phyloP scores from a whole-genome alignment of 1,140 invertebrate species.

The Pseudomyrmex pallidus region DNA sequence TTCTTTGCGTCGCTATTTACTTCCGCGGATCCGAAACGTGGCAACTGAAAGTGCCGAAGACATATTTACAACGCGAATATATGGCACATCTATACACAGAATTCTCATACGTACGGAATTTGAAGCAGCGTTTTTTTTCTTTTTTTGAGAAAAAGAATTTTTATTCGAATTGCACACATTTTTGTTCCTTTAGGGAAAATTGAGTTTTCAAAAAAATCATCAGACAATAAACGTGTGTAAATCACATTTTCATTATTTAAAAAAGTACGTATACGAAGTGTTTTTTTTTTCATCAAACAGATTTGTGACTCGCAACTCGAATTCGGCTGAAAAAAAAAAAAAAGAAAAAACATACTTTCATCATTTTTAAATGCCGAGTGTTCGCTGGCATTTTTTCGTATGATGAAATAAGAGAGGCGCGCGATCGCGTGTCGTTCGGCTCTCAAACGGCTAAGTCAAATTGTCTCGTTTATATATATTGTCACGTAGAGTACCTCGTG shows the following conservation, averaged over 20 bases:
- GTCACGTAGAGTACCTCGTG: background rate
- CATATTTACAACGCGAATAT: constrained; percentile 14
- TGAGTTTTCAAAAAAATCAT: background rate
- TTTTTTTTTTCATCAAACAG: too few relatives aligned
- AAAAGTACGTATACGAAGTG: too few relatives aligned
- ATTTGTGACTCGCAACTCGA: too few relatives aligned
- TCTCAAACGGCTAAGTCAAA: background rate
- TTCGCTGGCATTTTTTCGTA: too few relatives aligned
- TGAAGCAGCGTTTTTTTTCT: background rate
- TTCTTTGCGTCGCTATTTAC: constrained; percentile 48
- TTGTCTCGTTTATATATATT: constrained; percentile 16
- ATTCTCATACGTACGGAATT: background rate
- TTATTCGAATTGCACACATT: background rate
- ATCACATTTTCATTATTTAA: too few relatives aligned
- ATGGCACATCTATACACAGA: background rate
- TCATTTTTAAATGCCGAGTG: too few relatives aligned
- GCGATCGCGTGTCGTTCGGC: too few relatives aligned
- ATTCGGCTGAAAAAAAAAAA: too few relatives aligned
- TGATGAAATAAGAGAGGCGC: too few relatives aligned
- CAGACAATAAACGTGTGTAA: too few relatives aligned
- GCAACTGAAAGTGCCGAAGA: constrained; percentile 15
- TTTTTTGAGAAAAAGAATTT: too few relatives aligned
- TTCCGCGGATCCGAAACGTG: constrained; percentile 22
- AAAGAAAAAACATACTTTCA: too few relatives aligned
- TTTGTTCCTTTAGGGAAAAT: background rate